Base-by-base conservation (phyloP, 2,888 invertebrate genomes). In the Erebia epiphron region DNA sequence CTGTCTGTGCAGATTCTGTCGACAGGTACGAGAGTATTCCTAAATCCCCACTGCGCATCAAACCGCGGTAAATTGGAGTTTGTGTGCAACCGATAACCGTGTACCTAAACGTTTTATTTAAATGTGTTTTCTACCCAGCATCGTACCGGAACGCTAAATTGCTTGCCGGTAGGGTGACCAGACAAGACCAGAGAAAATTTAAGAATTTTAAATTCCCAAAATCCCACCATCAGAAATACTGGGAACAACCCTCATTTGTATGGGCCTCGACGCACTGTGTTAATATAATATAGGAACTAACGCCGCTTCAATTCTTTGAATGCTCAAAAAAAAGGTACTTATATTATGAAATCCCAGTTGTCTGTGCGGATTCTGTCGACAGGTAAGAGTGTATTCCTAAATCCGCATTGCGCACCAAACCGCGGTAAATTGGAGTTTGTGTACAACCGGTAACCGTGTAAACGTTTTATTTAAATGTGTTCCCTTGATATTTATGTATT, bases 51-150 rank as follows among this genome's bases (percentile, higher is more conserved):
- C 52, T 52, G 52, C 64, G 64, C 64, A 35, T 54, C 41, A 2
- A 52, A 21, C 46, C 21, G 18, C 26, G 52, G 11, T 35, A 26
- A 16, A 64, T 26, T 21, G 64, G 64, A 52, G 49, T 64, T 41
- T 54, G 64, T 64, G 64, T 64, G 41, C 64, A 16, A 16, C 10
- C 52, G 50, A 41, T 52, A 54, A 64, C 52, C 41, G 52, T 35
- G 64, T n/a, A n/a, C n/a, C n/a, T 16, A 64, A 64, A 64, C 62
- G 68, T 62, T 68, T 62, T 46, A 62, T 62, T 68, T 68, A 68
- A 68, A 68, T 54, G 43, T 54, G 41, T 13, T 11, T 26, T 11
- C 63, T n/a, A n/a, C n/a, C n/a, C n/a, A n/a, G n/a, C n/a, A n/a
- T n/a, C n/a, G n/a, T n/a, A n/a, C n/a, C n/a, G n/a, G n/a, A n/a